A percentile compares a stretch with the other conserved stretches of the same genome.
These are phyloP conservation scores for Haliaeetus leucogaster DNA, from an alignment of 2,113 vertebrate genomes.

Conservation along the genomic window DNA sequence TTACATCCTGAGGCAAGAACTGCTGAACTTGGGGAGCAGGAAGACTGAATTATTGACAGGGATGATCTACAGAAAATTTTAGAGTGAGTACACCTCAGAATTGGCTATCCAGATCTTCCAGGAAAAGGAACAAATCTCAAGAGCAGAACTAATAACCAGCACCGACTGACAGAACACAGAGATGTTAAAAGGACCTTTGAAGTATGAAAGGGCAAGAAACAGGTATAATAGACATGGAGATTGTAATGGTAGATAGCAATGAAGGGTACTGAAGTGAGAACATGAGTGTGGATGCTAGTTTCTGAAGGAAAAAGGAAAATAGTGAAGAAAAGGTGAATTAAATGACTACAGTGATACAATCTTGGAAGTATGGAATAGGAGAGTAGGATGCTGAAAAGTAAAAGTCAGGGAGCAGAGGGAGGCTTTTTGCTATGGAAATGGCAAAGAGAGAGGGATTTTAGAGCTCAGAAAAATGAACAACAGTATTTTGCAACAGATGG, in stretches of 20 bases:
- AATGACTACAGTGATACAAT: neutral
- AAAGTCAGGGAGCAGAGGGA: neutral
- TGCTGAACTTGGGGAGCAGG: conserved; percentile 4
- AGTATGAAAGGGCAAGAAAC: neutral
- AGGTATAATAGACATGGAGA: neutral
- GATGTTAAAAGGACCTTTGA: neutral
- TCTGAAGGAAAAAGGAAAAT: neutral
- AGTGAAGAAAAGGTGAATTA: neutral
- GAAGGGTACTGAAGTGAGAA: neutral
- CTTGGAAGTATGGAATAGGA: neutral
- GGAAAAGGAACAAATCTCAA: neutral
- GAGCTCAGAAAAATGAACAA: neutral
- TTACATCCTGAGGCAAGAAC: conserved; percentile 4
- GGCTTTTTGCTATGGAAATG: neutral
- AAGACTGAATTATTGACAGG: neutral
- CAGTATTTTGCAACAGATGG: neutral
- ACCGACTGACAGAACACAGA: neutral
- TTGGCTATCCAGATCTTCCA: neutral
- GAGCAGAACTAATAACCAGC: neutral
- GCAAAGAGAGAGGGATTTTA: neutral
- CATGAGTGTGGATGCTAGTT: neutral
- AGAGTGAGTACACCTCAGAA: neutral
- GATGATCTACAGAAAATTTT: neutral
- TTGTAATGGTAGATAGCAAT: neutral
- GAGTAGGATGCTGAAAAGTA: neutral